Percentiles rank a stretch among this genome's conserved stretches.
phyloP scores from a whole-genome alignment of 2,888 invertebrate genomes.

The Hydrotaea cyrtoneurina region DNA sequence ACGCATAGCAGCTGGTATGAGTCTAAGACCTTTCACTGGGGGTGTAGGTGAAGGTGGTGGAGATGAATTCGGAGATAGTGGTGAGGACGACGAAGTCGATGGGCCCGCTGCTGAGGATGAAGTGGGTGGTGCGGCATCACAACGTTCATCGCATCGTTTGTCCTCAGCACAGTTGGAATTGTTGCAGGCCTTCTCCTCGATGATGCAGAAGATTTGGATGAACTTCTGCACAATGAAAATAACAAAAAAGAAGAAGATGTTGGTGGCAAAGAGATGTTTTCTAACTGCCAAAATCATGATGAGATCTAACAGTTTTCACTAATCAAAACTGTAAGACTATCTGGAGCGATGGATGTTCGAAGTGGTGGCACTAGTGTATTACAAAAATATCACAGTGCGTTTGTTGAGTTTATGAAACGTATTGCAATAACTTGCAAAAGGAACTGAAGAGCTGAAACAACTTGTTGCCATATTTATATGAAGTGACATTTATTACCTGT shows the following conservation, averaged over 20 bases:
- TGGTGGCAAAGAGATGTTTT: constrained; percentile 74
- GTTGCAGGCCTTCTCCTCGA: constrained; percentile 71
- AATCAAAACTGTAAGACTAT: background rate
- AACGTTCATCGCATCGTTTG: constrained; percentile 61
- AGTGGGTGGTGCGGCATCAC: constrained; percentile 1
- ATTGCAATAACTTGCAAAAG: constrained; percentile 29
- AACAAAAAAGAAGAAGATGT: constrained; percentile 73
- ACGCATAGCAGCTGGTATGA: constrained; percentile 73
- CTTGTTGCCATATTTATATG: constrained; percentile 36
- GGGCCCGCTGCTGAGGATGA: constrained; percentile 57
- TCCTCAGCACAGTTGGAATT: constrained; percentile 55
- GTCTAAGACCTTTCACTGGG: constrained; percentile 69
- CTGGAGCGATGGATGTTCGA: constrained; percentile 31
- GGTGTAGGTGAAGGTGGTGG: constrained; percentile 61
- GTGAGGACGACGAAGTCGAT: background rate
- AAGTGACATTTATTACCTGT: constrained; percentile 10
- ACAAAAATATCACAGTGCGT: constrained; percentile 10
- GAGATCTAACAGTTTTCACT: constrained; percentile 24
- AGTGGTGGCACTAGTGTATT: constrained; percentile 29
- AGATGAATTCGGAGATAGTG: background rate
- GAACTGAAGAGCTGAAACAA: constrained; percentile 32
- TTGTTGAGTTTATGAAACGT: background rate
- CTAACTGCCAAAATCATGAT: constrained; percentile 73
- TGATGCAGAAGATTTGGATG: constrained; percentile 73
- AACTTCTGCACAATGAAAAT: constrained; percentile 74